Evolutionary conservation across 1,140 invertebrate genomes (phyloP).

Genomic region (Drosophila sulfurigaster): DNA sequence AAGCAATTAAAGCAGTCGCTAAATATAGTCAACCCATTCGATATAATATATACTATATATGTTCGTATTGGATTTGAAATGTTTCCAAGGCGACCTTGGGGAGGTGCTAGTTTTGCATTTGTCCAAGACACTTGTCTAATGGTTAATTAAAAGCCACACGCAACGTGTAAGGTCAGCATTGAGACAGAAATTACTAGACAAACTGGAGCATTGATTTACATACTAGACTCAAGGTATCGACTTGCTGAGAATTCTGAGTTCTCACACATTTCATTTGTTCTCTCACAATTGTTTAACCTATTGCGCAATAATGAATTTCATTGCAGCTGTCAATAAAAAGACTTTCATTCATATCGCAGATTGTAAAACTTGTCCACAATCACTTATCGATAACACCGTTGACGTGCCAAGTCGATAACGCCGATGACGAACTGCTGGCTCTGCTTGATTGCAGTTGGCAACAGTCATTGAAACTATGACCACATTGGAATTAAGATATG

Average conservation of each 20-base stretch:
- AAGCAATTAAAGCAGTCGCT: conserved; percentile 28
- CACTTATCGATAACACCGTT: background rate
- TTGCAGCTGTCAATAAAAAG: no score
- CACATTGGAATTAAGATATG: conserved; percentile 41
- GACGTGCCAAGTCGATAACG: background rate
- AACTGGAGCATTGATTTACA: conserved; percentile 68
- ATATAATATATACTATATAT: conserved; percentile 9
- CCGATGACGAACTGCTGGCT: background rate
- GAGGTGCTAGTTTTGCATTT: conserved; percentile 23
- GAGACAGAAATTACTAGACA: conserved; percentile 20
- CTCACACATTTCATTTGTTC: background rate
- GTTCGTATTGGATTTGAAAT: conserved; percentile 6
- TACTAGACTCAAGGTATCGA: conserved; percentile 33
- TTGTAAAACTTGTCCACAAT: no score
- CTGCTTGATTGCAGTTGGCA: background rate
- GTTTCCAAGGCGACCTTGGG: conserved; percentile 23
- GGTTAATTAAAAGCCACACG: conserved; percentile 60
- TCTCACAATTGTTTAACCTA: conserved; percentile 4
- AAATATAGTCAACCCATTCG: conserved; percentile 21
- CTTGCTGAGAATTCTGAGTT: conserved; percentile 16
- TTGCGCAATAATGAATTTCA: background rate
- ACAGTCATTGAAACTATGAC: background rate
- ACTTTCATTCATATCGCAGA: no score
- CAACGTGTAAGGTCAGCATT: conserved; percentile 57
- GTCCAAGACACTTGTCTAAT: conserved; percentile 9